Evolutionary conservation across 2,113 vertebrate genomes (phyloP), one percentile per base, ranked within the genome.

Genomic region (Paramisgurnus dabryanus): DNA sequence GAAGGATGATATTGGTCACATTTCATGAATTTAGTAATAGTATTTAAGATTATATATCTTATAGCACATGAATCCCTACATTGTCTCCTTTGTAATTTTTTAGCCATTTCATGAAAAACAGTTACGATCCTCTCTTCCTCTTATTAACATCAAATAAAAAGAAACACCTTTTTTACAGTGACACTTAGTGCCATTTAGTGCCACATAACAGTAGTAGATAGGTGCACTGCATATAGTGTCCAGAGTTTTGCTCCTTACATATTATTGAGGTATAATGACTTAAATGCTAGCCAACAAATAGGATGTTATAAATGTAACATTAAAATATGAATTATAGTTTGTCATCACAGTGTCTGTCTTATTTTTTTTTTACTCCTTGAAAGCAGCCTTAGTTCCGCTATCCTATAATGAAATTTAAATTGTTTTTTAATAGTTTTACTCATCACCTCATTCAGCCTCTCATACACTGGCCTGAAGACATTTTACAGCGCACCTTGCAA

Each of bases 401-500:
- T 13, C 50, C 43, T 7, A 45, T 8, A 45, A 34, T 34, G 43
- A 45, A 15, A 27, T 40, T 67, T 67, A n/a, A 6, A 34, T 34
- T 34, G 27, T 34, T 34, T 34, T 34, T 81, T 17, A 27, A 10
- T 4, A 22, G 10, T 34, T 77, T 3, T 68, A 8, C 12, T 61
- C 65, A 55, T 75, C 40, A 67, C 7, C 17, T 72, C 12, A 0
- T 63, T 57, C 41, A 78, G 43, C 63, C 63, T 76, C 78, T 70
- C 43, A 64, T 69, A 12, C 43, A 57, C n/a, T 49, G 50, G 39
- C 47, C 66, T 40, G 45, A 75, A 34, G 53, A 49, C 49, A 43
- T 58, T 75, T 76, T 40, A 65, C 47, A 40, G 66, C 45, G 61
- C 49, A 65, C 61, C 18, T 50, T 63, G 71, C 69, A 73, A 11